These are phyloP conservation scores for Salvator merianae DNA, from an alignment of 2,113 vertebrate species.

Conservation along the genomic window DNA sequence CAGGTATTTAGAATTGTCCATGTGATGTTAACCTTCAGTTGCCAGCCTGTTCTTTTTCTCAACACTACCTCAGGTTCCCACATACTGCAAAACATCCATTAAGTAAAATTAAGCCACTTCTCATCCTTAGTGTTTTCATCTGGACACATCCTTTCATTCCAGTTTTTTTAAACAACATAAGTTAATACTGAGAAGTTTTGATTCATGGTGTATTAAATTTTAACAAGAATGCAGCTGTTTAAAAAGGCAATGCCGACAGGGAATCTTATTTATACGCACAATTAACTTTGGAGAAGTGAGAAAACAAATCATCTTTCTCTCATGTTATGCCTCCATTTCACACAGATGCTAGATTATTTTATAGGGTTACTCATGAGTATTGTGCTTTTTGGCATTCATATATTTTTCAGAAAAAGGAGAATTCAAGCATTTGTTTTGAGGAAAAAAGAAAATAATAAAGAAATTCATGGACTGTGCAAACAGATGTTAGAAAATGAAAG, in stretches of 20 bases:
- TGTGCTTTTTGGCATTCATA: conserved; percentile 62
- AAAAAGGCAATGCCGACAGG: conserved; percentile 33
- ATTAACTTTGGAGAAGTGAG: neutral
- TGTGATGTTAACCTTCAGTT: too few relatives aligned
- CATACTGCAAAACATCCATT: too few relatives aligned
- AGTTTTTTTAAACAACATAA: too few relatives aligned
- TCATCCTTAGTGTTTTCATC: too few relatives aligned
- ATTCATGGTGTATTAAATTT: neutral
- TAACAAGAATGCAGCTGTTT: neutral
- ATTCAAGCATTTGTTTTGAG: conserved; percentile 66
- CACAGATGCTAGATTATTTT: conserved; percentile 39
- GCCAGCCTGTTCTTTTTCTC: too few relatives aligned
- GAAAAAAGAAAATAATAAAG: conserved; percentile 62
- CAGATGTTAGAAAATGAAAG: conserved; percentile 68
- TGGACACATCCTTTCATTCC: too few relatives aligned
- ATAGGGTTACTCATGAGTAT: conserved; percentile 60
- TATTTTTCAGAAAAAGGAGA: conserved; percentile 68
- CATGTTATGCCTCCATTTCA: conserved; percentile 26
- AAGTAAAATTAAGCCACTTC: too few relatives aligned
- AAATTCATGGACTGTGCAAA: conserved; percentile 65
- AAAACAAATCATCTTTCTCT: neutral
- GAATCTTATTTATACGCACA: conserved; percentile 9
- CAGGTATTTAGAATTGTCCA: too few relatives aligned
- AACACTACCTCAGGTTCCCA: too few relatives aligned
- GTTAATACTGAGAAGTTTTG: neutral